Conservation (phyloP, 2,888 invertebrate species). For the Oscheius sp. region DNA sequence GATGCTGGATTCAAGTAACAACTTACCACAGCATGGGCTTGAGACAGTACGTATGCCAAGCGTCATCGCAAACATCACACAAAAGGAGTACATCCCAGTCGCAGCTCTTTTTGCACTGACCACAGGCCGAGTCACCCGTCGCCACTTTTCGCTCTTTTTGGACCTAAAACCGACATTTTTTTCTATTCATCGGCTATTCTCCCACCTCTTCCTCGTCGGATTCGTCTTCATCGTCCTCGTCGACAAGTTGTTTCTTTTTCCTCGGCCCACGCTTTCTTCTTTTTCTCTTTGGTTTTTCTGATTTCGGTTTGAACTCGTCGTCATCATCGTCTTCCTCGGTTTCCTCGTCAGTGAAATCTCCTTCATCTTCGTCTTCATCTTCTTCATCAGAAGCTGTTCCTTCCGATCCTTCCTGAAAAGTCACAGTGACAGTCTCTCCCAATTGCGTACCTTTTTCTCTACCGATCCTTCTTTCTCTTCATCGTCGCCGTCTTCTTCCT, state of each 20-base stretch:
- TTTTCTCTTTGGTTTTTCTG: constrained; percentile 39
- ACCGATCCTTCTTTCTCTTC: constrained; percentile 2
- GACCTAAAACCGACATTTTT: constrained; percentile 54
- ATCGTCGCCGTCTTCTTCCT: constrained; percentile 74
- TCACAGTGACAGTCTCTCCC: too few species aligned
- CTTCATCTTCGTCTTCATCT: constrained; percentile 68
- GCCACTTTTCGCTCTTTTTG: constrained; percentile 71
- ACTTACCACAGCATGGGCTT: constrained; percentile 85
- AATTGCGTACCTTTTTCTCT: constrained; percentile 12
- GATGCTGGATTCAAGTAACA: background rate
- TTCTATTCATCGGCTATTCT: background rate
- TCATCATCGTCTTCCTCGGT: constrained; percentile 80
- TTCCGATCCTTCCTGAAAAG: constrained; percentile 2
- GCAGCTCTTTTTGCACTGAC: constrained; percentile 88
- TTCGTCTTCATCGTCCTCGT: constrained; percentile 48
- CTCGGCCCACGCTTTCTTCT: constrained; percentile 45
- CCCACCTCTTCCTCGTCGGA: constrained; percentile 42
- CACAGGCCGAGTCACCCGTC: constrained; percentile 83
- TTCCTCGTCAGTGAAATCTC: constrained; percentile 38
- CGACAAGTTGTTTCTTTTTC: constrained; percentile 51
- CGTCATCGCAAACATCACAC: constrained; percentile 92
- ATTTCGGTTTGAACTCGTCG: constrained; percentile 58
- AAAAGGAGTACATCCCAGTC: constrained; percentile 90
- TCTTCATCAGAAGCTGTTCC: constrained; percentile 12
- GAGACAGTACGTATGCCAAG: constrained; percentile 97